Base-by-base conservation (phyloP, 64 coral and sea anemone species). In the Montipora cactus region DNA sequence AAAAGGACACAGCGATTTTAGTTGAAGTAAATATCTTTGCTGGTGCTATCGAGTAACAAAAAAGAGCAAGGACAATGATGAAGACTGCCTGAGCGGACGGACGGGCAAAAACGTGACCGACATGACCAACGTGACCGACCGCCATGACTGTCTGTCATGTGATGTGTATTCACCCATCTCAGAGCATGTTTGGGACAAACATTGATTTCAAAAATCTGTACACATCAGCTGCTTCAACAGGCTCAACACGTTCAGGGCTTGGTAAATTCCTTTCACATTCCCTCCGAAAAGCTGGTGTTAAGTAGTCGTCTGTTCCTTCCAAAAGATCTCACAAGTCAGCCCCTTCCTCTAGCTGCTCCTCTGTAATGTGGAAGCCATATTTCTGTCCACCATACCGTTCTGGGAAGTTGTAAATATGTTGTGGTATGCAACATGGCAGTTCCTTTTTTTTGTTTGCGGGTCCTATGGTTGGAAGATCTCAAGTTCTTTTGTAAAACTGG, bases 401-500 rank as follows among this genome's bases (percentile, higher is more conserved):
- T 49, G 87, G 87, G 72, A 47, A 78, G 47, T 37, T 8, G 47
- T 69, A 91, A 58, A 91, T 91, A 57, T 92, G 69, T 10, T 92
- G 49, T 64, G 91, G 75, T 18, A 93, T 19, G 11, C 91, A 59
- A 16, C 28, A 44, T 5, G 91, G 82, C 45, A 93, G 91, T 69
- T 87, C 58, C 79, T 79, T 87, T 18, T 68, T 80, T 93, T 48
- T 93, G 83, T 70, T 79, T 66, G 19, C 75, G 75, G 52, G 83
- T 79, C 13, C 74, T 86, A 58, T 93, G 91, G 51, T 62, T 87
- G 83, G 28, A 92, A 86, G 47, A 87, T 74, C 21, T 86, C 91
- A 53, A 87, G 70, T 37, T 92, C 80, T 49, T 93, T 74, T 92
- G 90, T n/a, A 92, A 55, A 59, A 92, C 79, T 66, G 61, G 61